Percentiles rank a stretch among this genome's conserved stretches.
Evolutionary conservation across 1,140 invertebrate genomes (phyloP).

Genomic region (Orchesella cincta): DNA sequence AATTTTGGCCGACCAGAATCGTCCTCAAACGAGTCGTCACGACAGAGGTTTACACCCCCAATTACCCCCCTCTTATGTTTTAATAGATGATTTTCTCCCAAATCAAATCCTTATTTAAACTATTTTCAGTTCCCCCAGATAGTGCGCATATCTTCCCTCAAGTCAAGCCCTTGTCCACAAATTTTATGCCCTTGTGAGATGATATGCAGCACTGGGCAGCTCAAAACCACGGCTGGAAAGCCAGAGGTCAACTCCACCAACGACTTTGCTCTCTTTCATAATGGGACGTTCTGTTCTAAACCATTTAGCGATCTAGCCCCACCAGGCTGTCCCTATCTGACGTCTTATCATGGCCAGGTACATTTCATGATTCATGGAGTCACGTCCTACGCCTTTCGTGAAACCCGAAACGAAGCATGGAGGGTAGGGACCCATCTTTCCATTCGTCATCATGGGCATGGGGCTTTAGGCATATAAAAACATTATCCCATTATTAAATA

Average conservation of each 20-base stretch:
- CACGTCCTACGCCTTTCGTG: constrained; percentile 43
- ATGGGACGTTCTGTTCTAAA: constrained; percentile 19
- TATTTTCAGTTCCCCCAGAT: neutral
- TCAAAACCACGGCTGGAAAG: constrained; percentile 33
- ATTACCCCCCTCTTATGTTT: constrained; percentile 1
- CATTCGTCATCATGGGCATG: constrained; percentile 47
- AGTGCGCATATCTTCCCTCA: constrained; percentile 22
- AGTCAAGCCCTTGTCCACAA: constrained; percentile 13
- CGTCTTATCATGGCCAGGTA: constrained; percentile 31
- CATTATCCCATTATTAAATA: constrained; percentile 44
- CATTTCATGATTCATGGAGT: constrained; percentile 31
- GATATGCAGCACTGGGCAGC: constrained; percentile 33
- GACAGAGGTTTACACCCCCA: neutral
- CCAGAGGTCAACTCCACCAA: constrained; percentile 35
- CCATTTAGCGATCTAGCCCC: constrained; percentile 29
- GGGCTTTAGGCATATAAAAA: constrained; percentile 49
- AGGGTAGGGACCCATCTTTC: constrained; percentile 41
- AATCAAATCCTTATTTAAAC: neutral
- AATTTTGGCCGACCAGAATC: constrained; percentile 13
- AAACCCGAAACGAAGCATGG: constrained; percentile 41
- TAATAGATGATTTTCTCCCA: neutral
- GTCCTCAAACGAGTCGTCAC: neutral
- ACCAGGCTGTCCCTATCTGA: constrained; percentile 38
- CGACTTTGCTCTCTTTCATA: constrained; percentile 27
- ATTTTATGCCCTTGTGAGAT: constrained; percentile 31